Evolutionary conservation across 1,140 invertebrate species (phyloP).

Genomic region (Acromyrmex heyeri): DNA sequence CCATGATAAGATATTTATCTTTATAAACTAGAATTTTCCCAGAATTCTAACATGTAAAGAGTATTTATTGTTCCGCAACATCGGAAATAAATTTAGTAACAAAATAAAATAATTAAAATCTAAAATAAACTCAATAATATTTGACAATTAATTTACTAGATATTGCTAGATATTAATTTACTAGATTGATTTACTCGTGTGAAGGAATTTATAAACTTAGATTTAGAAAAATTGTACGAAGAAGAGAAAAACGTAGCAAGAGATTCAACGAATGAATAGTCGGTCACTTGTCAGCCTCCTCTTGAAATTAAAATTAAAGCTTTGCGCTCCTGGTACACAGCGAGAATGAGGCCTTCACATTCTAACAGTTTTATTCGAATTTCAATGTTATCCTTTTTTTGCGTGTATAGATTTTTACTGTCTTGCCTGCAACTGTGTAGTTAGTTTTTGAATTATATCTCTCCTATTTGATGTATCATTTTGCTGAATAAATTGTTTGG

Average conservation of each 20-base stretch:
- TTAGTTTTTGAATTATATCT: slow-evolving; percentile 41
- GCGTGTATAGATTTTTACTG: slow-evolving; percentile 45
- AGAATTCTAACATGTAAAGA: slow-evolving; percentile 22
- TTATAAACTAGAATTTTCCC: neutral
- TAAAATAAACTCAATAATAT: neutral
- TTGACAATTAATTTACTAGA: no score
- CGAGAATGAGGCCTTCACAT: slow-evolving; percentile 29
- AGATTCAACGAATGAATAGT: neutral
- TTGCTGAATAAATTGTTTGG: slow-evolving; percentile 81
- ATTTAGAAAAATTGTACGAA: slow-evolving; percentile 5
- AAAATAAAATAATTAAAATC: neutral
- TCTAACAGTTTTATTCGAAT: slow-evolving; percentile 26
- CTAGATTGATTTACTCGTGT: neutral
- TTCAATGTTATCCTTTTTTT: slow-evolving; percentile 31
- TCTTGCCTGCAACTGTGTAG: slow-evolving; percentile 50
- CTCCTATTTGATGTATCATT: slow-evolving; percentile 52
- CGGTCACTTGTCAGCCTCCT: neutral
- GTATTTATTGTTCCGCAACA: slow-evolving; percentile 9
- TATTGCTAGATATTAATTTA: neutral
- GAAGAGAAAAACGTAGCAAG: neutral
- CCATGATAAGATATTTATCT: neutral
- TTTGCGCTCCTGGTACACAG: slow-evolving; percentile 23
- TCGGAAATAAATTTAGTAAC: slow-evolving; percentile 22
- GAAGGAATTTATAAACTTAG: slow-evolving; percentile 4
- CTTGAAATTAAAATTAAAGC: neutral